phyloP scores from a whole-genome alignment of 2,888 invertebrate species.

The Leucoptera coffeella region DNA sequence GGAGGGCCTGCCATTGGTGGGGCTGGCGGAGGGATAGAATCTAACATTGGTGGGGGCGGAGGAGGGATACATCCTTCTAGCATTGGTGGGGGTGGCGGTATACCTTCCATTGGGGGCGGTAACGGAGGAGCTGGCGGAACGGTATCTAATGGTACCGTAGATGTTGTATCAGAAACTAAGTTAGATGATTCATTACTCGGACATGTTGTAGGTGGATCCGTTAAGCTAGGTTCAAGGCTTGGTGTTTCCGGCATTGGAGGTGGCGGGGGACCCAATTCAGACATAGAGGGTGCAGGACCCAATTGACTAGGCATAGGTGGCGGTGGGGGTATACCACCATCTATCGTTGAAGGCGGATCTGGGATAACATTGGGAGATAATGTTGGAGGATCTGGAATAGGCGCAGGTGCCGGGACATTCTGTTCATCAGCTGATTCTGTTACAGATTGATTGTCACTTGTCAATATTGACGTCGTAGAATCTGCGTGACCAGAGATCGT shows the following conservation, averaged over 20 bases:
- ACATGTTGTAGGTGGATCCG: neutral
- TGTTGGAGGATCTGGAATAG: conserved; percentile 8
- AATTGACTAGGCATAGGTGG: conserved; percentile 16
- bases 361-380: conserved; percentile 13
- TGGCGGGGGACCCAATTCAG: conserved; percentile 32
- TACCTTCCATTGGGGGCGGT: conserved; percentile 25
- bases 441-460: too few relatives aligned
- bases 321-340: conserved; percentile 14
- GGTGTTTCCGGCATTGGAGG: conserved; percentile 29
- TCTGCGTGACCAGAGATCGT: too few relatives aligned
- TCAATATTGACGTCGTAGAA: too few relatives aligned
- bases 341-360: conserved; percentile 19
- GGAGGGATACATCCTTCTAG: neutral
- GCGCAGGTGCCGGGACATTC: conserved; percentile 4
- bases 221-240: neutral
- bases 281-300: conserved; percentile 41
- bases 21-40: conserved; percentile 24
- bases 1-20: conserved; percentile 22
- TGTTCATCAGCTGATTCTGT: too few relatives aligned
- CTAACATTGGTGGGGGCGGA: neutral
- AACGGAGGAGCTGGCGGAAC: conserved; percentile 30
- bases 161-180: conserved; percentile 9
- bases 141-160: conserved; percentile 10
- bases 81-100: conserved; percentile 4
- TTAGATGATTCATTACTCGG: neutral